Evolutionary conservation across 2,113 vertebrate genomes (phyloP).

Genomic region (Zeus faber): DNA sequence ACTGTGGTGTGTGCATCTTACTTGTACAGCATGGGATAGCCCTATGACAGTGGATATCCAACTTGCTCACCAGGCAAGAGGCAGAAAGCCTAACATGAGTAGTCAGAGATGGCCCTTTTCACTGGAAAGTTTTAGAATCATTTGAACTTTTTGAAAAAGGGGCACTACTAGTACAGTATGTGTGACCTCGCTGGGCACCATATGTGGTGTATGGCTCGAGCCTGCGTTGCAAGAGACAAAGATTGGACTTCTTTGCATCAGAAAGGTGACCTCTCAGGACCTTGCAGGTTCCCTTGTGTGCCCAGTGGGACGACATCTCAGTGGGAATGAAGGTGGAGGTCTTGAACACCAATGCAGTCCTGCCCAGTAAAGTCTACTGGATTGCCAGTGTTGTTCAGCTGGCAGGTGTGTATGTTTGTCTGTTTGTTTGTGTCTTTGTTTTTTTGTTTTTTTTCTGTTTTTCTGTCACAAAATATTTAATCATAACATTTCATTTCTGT

Average conservation of each 20-base stretch:
- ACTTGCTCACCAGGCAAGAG: no score
- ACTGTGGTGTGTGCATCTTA: no score
- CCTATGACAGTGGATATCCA: no score
- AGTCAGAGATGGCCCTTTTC: no score
- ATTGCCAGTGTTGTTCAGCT: constrained; percentile 87
- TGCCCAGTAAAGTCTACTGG: constrained; percentile 95
- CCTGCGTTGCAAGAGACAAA: no score
- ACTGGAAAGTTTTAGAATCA: no score
- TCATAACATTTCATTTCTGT: neutral
- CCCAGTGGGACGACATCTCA: constrained; percentile 89
- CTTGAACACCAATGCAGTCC: constrained; percentile 85
- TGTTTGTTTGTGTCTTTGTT: neutral
- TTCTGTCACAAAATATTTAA: neutral
- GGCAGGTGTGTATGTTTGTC: constrained; percentile 72
- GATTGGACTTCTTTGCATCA: neutral
- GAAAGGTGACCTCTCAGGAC: neutral
- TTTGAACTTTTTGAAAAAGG: no score
- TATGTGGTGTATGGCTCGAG: no score
- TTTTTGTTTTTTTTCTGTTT: neutral
- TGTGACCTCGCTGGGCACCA: no score
- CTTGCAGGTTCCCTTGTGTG: constrained; percentile 83
- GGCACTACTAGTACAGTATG: no score
- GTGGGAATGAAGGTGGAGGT: constrained; percentile 94
- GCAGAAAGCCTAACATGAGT: no score
- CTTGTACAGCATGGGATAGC: no score